Percentiles rank a stretch among this genome's conserved stretches.
These are phyloP conservation scores for Zaprionus obscuricornis DNA, from an alignment of 2,888 invertebrate genomes.

Conservation along the genomic window DNA sequence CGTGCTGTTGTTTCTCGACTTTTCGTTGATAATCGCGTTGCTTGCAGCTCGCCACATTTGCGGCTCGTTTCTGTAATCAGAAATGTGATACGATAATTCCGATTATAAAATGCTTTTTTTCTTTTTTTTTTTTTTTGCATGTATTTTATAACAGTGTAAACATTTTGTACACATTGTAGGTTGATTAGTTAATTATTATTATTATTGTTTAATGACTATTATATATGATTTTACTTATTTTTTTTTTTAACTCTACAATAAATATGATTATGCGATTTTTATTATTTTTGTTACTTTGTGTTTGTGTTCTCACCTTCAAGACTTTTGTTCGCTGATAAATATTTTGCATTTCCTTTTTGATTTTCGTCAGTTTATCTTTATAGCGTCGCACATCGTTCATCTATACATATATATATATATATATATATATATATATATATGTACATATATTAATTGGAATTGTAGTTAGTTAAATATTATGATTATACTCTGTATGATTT, in stretches of 20 bases:
- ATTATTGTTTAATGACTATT: too few species aligned
- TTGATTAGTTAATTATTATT: slow-evolving; percentile 28
- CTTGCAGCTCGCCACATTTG: slow-evolving; percentile 81
- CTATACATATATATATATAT: slow-evolving; percentile 67
- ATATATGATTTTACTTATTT: too few species aligned
- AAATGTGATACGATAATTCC: slow-evolving; percentile 28
- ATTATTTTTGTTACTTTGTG: slow-evolving; percentile 21
- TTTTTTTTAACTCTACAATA: slow-evolving; percentile 42
- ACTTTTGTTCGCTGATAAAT: slow-evolving; percentile 81
- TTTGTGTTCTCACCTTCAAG: slow-evolving; percentile 73
- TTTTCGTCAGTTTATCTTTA: slow-evolving; percentile 79
- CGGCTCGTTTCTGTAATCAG: slow-evolving; percentile 80
- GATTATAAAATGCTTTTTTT: slow-evolving; percentile 21
- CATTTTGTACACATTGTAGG: too few species aligned
- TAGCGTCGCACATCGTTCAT: slow-evolving; percentile 80
- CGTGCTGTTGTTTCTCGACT: slow-evolving; percentile 81
- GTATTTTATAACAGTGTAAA: slow-evolving; percentile 33
- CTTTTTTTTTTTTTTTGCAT: slow-evolving; percentile 34
- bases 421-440: too few species aligned
- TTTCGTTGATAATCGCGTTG: slow-evolving; percentile 81
- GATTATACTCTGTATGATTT: too few species aligned
- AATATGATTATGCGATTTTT: slow-evolving; percentile 33
- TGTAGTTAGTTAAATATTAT: too few species aligned
- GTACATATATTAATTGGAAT: too few species aligned
- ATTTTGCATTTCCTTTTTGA: slow-evolving; percentile 82